Conservation (phyloP, 2,113 vertebrate species). For the Ariopsis seemanni region DNA sequence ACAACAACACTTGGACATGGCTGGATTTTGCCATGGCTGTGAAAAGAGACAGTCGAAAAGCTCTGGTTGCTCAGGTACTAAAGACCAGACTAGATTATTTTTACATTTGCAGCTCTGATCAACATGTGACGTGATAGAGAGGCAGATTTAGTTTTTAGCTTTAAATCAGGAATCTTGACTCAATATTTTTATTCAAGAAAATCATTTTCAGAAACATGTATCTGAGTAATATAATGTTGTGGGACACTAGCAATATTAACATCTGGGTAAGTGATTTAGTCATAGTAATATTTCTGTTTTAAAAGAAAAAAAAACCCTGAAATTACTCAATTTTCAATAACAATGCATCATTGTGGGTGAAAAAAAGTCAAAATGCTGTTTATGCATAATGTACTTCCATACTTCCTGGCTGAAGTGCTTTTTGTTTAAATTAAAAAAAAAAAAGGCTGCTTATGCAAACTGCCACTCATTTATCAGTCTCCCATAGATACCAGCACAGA, state of each 20-base stretch:
- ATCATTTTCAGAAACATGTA: not conserved
- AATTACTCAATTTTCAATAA: not conserved
- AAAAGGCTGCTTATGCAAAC: not conserved
- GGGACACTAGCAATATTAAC: not conserved
- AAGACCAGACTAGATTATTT: not conserved
- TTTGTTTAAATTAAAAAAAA: not conserved
- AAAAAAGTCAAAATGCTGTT: not conserved
- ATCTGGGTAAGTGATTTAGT: not conserved
- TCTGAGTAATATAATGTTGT: not conserved
- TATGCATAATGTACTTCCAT: not conserved
- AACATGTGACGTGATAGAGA: not conserved
- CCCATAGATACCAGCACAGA: too few relatives aligned
- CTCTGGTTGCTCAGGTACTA: conserved; percentile 93
- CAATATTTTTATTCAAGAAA: not conserved
- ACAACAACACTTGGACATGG: conserved; percentile 99
- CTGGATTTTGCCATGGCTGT: conserved; percentile 98
- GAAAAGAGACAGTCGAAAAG: conserved; percentile 96
- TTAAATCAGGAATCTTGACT: not conserved
- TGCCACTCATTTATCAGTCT: too few relatives aligned
- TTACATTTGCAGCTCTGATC: not conserved
- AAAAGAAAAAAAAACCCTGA: not conserved
- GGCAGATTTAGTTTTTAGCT: not conserved
- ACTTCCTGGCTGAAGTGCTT: not conserved
- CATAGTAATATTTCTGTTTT: not conserved
- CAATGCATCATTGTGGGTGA: not conserved